phyloP scores from a whole-genome alignment of 1,140 invertebrate genomes.

The Apis dorsata region DNA sequence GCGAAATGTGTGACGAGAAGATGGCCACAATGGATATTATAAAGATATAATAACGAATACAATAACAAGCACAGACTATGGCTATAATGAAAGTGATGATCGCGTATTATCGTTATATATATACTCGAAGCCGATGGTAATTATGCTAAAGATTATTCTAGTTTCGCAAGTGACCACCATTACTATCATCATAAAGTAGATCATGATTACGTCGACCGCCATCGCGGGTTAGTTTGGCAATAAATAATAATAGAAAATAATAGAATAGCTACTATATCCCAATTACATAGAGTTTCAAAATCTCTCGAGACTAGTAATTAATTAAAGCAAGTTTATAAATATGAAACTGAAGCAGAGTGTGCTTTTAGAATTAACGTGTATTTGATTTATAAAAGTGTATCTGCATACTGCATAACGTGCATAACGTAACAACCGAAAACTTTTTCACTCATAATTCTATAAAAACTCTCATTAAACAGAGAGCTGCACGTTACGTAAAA shows the following conservation, averaged over 20 bases:
- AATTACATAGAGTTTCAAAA: neutral
- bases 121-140: neutral
- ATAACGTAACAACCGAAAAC: neutral
- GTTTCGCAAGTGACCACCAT: neutral
- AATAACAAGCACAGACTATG: neutral
- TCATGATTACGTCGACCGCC: neutral
- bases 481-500: neutral
- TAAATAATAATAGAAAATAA: neutral
- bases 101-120: constrained; percentile 8
- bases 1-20: too few relatives aligned
- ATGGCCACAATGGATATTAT: neutral
- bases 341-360: neutral
- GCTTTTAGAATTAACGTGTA: neutral
- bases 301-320: neutral
- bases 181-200: constrained; percentile 7
- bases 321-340: neutral
- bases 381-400: neutral
- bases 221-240: neutral
- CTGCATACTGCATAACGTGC: neutral
- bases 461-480: constrained; percentile 1
- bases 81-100: neutral
- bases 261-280: neutral
- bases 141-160: constrained; percentile 19
- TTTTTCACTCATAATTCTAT: neutral
- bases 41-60: neutral